Percentiles rank a stretch among this genome's conserved stretches.
Conservation (phyloP, 2,797 vertebrate species). For the Hephaestus fuliginosus region DNA sequence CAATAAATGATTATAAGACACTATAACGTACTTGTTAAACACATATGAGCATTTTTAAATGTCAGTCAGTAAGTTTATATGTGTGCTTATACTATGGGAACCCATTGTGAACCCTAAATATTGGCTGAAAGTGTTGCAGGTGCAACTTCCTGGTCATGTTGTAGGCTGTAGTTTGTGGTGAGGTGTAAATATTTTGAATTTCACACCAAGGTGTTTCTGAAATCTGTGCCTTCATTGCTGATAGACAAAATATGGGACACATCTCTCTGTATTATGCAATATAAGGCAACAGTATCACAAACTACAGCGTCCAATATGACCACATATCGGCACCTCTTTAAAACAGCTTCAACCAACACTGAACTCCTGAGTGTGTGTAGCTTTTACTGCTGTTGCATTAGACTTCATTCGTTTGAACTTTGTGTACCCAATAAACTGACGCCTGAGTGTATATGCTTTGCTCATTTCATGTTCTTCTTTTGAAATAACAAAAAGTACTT, state of each 20-base stretch:
- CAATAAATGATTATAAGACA: background rate
- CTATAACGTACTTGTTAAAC: background rate
- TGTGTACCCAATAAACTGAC: background rate
- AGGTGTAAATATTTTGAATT: background rate
- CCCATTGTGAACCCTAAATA: background rate
- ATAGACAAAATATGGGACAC: background rate
- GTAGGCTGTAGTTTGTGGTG: background rate
- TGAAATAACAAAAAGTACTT: background rate
- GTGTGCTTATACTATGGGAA: background rate
- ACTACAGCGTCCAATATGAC: background rate
- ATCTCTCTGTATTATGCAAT: background rate
- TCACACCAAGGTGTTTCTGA: background rate
- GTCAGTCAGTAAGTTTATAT: background rate
- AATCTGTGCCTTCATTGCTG: background rate
- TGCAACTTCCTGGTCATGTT: background rate
- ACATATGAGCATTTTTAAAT: background rate
- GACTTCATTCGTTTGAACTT: background rate
- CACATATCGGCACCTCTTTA: slow-evolving; percentile 6
- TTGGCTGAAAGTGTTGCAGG: background rate
- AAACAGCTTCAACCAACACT: background rate
- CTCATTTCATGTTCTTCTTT: slow-evolving; percentile 6
- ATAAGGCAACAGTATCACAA: slow-evolving; percentile 17
- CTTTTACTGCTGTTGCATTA: background rate
- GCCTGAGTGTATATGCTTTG: background rate
- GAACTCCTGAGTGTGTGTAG: background rate